A percentile compares a stretch with the other conserved stretches of the same genome.
Conservation (phyloP, 2,888 invertebrate genomes). For the Nematopogon swammerdamellus region DNA sequence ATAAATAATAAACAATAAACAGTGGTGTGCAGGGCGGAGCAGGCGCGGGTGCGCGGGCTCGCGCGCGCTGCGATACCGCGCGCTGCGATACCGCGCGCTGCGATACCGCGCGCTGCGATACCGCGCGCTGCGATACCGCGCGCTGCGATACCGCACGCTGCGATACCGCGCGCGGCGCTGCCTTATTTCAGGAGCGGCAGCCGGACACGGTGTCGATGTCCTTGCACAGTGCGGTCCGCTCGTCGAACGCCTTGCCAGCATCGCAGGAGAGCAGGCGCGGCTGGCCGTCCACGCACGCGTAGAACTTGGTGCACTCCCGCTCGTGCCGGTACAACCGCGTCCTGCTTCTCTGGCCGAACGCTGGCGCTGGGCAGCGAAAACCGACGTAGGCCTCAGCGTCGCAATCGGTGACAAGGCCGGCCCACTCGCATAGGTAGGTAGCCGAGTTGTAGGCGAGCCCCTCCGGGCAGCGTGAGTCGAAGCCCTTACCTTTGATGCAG, state of each 20-base stretch:
- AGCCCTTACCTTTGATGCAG: constrained; percentile 64
- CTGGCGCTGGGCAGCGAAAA: constrained; percentile 1
- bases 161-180: too few relatives aligned
- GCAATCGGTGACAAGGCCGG: constrained; percentile 67
- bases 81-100: too few relatives aligned
- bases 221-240: constrained; percentile 19
- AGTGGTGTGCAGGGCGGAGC: too few relatives aligned
- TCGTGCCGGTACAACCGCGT: neutral
- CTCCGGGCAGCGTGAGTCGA: constrained; percentile 65
- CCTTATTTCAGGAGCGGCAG: too few relatives aligned
- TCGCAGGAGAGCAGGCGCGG: constrained; percentile 31
- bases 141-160: too few relatives aligned
- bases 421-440: constrained; percentile 70
- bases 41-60: too few relatives aligned
- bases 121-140: too few relatives aligned
- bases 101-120: too few relatives aligned
- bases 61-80: too few relatives aligned
- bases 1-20: too few relatives aligned
- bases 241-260: constrained; percentile 27
- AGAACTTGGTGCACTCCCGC: constrained; percentile 1
- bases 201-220: neutral
- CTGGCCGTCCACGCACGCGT: constrained; percentile 1
- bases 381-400: constrained; percentile 56
- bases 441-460: constrained; percentile 65
- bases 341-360: neutral